Percentiles rank a stretch among this genome's conserved stretches.
Evolutionary conservation across 2,888 invertebrate genomes (phyloP).

Genomic region (Hetaerina titia): DNA sequence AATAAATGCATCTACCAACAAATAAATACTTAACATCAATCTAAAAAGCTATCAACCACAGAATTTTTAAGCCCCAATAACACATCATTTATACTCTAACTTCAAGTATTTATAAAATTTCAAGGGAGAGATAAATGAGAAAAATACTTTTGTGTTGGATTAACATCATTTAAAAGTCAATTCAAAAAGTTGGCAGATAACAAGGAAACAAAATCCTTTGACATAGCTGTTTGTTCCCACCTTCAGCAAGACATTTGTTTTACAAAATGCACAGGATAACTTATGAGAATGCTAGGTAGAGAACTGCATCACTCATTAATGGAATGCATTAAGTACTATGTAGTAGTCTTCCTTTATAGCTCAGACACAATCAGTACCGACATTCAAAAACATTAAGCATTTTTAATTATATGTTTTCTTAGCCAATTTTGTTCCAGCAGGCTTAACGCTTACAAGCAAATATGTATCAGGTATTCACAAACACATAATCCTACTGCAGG

Average conservation of each 20-base stretch:
- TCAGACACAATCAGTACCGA: constrained; percentile 63
- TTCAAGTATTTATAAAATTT: constrained; percentile 37
- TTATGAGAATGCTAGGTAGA: constrained; percentile 45
- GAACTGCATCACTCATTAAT: constrained; percentile 48
- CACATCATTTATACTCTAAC: constrained; percentile 49
- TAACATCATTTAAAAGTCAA: constrained; percentile 47
- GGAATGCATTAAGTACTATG: constrained; percentile 55
- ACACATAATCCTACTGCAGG: constrained; percentile 63
- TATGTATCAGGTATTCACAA: constrained; percentile 51
- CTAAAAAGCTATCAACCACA: constrained; percentile 59
- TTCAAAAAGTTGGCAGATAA: constrained; percentile 10
- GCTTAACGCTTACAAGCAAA: constrained; percentile 53
- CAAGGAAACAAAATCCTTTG: constrained; percentile 42
- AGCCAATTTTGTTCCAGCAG: constrained; percentile 57
- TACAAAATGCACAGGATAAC: constrained; percentile 39
- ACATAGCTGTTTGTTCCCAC: constrained; percentile 51
- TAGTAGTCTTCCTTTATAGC: constrained; percentile 39
- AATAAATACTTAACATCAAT: constrained; percentile 64
- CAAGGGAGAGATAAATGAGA: constrained; percentile 46
- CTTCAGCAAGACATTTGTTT: constrained; percentile 55
- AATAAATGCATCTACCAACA: constrained; percentile 63
- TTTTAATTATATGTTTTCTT: constrained; percentile 57
- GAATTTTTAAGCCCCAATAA: constrained; percentile 60
- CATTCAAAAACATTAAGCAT: constrained; percentile 62
- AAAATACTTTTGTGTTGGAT: neutral